These are phyloP conservation scores for Oryzias melastigma DNA, from an alignment of 2,113 vertebrate species.

Conservation along the genomic window DNA sequence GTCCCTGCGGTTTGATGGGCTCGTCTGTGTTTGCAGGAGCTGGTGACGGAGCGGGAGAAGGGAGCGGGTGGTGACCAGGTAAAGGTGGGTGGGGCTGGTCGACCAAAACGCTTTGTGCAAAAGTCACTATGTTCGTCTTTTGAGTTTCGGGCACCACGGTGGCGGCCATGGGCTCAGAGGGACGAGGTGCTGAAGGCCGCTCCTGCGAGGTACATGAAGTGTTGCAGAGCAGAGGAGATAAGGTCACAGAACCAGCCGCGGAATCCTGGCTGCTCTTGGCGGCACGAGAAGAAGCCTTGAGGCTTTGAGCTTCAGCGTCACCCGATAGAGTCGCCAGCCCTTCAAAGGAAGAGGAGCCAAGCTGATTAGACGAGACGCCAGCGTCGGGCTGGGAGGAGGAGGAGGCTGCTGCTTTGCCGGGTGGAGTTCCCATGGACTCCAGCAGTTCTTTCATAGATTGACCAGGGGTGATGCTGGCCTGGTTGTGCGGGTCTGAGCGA, in stretches of 20 bases:
- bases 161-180: slow-evolving; percentile 61
- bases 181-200: slow-evolving; percentile 32
- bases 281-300: slow-evolving; percentile 14
- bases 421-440: slow-evolving; percentile 53
- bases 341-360: slow-evolving; percentile 27
- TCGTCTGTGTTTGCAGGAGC: slow-evolving; percentile 14
- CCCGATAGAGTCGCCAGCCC: neutral
- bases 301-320: slow-evolving; percentile 4
- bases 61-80: slow-evolving; percentile 38
- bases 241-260: slow-evolving; percentile 27
- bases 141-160: slow-evolving; percentile 62
- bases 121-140: slow-evolving; percentile 38
- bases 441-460: slow-evolving; percentile 85
- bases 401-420: slow-evolving; percentile 26
- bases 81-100: slow-evolving; percentile 56
- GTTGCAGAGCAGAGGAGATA: slow-evolving; percentile 47
- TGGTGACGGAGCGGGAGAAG: slow-evolving; percentile 32
- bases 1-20: slow-evolving; percentile 24
- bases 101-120: slow-evolving; percentile 51
- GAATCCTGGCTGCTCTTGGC: slow-evolving; percentile 27
- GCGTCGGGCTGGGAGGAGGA: slow-evolving; percentile 49
- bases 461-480: slow-evolving; percentile 79
- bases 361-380: slow-evolving; percentile 30
- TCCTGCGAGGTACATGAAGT: slow-evolving; percentile 55
- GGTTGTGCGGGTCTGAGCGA: slow-evolving; percentile 77